phyloP scores from a whole-genome alignment of 2,113 vertebrate species.

The Origma solitaria region DNA sequence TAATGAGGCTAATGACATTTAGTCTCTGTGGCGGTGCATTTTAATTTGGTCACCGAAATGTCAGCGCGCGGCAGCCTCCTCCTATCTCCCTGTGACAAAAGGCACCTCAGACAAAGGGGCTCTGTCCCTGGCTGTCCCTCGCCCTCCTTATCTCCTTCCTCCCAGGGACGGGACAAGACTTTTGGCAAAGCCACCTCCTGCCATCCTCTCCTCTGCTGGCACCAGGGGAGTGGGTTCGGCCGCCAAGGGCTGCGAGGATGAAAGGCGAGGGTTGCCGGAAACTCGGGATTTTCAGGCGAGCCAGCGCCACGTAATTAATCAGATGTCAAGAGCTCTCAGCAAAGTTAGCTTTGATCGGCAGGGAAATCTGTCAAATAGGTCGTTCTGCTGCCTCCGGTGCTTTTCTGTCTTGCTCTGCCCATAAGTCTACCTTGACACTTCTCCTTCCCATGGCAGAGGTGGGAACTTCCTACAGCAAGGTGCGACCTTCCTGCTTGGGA shows the following conservation, averaged over 20 bases:
- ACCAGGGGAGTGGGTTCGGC: background rate
- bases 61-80: slow-evolving; percentile 58
- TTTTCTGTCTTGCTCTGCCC: background rate
- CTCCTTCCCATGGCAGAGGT: background rate
- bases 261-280: background rate
- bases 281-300: background rate
- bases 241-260: background rate
- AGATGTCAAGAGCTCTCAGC: slow-evolving; percentile 31
- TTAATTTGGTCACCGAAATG: slow-evolving; percentile 75
- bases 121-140: background rate
- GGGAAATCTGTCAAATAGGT: background rate
- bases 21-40: slow-evolving; percentile 63
- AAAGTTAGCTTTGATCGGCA: slow-evolving; percentile 2
- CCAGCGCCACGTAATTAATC: background rate
- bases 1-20: slow-evolving; percentile 81
- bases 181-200: background rate
- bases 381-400: background rate
- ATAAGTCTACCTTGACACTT: background rate
- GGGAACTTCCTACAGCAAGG: background rate
- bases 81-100: slow-evolving; percentile 66
- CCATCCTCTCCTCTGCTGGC: background rate
- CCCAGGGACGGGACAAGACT: background rate
- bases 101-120: slow-evolving; percentile 39
- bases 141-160: slow-evolving; percentile 55
- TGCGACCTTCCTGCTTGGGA: background rate